These are phyloP conservation scores for Hydropsyche betteni DNA, from an alignment of 2,888 invertebrate genomes.

Conservation along the genomic window DNA sequence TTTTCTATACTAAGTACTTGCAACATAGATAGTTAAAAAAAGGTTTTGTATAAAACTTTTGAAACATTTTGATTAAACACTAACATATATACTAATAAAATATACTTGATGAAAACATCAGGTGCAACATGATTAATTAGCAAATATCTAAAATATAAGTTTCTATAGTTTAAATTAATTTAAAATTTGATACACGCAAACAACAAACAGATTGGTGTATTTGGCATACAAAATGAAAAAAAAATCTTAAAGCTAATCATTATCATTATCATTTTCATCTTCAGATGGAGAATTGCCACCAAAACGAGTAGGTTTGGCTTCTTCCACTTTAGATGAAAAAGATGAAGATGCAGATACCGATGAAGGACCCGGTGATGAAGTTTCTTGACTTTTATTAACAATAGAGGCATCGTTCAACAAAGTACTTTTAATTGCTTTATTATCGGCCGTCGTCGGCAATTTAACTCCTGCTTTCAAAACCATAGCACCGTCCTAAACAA, in stretches of 20 bases:
- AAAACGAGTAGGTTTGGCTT: constrained; percentile 30
- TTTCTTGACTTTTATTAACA: neutral
- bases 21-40: too few relatives aligned
- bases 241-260: neutral
- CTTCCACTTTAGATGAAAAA: neutral
- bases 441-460: constrained; percentile 57
- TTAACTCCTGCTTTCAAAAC: constrained; percentile 64
- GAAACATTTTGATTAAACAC: too few relatives aligned
- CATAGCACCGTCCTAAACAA: constrained; percentile 63
- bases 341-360: neutral
- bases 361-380: constrained; percentile 11
- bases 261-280: constrained; percentile 10
- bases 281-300: constrained; percentile 8
- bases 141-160: too few relatives aligned
- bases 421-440: constrained; percentile 23
- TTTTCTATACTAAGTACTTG: too few relatives aligned
- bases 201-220: too few relatives aligned
- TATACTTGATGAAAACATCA: too few relatives aligned
- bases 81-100: too few relatives aligned
- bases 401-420: neutral
- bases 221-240: too few relatives aligned
- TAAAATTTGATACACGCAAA: too few relatives aligned
- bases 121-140: too few relatives aligned
- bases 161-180: too few relatives aligned
- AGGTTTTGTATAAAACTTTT: too few relatives aligned